Base-by-base conservation (phyloP, 2,797 vertebrate species). In the Yasuhikotakia modesta region DNA sequence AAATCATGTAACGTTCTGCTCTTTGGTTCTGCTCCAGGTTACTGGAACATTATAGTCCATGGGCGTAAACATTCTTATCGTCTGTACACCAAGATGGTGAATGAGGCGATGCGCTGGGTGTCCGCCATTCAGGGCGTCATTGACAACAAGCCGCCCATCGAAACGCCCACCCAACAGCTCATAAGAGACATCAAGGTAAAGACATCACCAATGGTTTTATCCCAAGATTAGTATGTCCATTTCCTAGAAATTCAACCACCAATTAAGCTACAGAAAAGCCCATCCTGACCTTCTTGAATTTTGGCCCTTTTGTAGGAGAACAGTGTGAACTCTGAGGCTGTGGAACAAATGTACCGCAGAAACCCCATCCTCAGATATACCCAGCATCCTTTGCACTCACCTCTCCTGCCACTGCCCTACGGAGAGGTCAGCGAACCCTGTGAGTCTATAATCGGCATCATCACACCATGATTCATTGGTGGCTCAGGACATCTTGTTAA, bases 291-390 rank as follows among this genome's bases (percentile, higher is more conserved):
- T n/a, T n/a, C n/a, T n/a, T 58, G 55, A 58, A 16, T 35, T 35
- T 55, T 79, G 30, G 21, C 1, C 19, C 13, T 7, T 70, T 52
- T 69, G 63, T 85, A 97, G 96, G 96, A 97, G 86, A 97, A 94
- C 92, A 96, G 95, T 46, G 90, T 95, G 16, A 97, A 97, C 83
- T 86, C 93, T 0, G 96, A 97, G 66, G 92, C 93, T 10, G 95
- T 98, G 82, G 96, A 98, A 75, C 96, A 96, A 88, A 98, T 93
- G 3, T 97, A 96, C 30, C 90, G 93, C 84, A 95, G 96, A 85
- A 98, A 98, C 86, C 96, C 95, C 21, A 98, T 98, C 84, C 87
- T 98, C 70, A 88, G 96, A 91, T 97, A 98, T 76, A 97, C 96
- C 2, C 96, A 97, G 91, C 96, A 97, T 84, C 95, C 96, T 1